phyloP scores from a whole-genome alignment of 2,888 invertebrate genomes.

The Dyspetes luteomarginatus region DNA sequence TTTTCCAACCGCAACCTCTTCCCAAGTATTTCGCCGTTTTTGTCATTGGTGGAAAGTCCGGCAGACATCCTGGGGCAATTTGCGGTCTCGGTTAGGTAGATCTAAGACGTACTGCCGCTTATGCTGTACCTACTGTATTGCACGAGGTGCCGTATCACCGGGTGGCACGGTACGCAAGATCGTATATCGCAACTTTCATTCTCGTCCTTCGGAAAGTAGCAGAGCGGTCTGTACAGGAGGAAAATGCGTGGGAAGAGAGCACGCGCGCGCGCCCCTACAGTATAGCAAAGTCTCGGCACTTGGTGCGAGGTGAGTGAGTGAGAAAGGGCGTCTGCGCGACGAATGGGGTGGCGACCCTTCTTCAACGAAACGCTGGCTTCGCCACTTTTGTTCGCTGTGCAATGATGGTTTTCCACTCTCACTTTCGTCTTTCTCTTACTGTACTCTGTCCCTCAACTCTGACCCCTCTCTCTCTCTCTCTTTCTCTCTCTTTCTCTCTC shows the following conservation, averaged over 20 bases:
- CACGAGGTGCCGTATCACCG: constrained; percentile 75
- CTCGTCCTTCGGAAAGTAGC: constrained; percentile 39
- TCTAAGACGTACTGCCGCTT: constrained; percentile 64
- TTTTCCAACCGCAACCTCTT: constrained; percentile 17
- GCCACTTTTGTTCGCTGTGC: constrained; percentile 40
- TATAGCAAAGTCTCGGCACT: constrained; percentile 62
- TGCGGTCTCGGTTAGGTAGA: constrained; percentile 62
- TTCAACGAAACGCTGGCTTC: constrained; percentile 36
- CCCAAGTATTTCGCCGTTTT: constrained; percentile 42
- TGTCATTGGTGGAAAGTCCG: constrained; percentile 69
- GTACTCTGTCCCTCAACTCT: constrained; percentile 35
- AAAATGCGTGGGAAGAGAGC: constrained; percentile 32
- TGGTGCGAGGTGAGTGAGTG: constrained; percentile 60
- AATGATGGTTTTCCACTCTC: constrained; percentile 31
- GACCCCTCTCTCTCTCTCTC: constrained; percentile 35
- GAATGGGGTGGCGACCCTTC: constrained; percentile 45
- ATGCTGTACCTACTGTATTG: constrained; percentile 52
- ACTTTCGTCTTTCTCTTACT: neutral
- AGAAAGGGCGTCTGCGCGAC: constrained; percentile 46
- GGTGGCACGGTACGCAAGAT: constrained; percentile 73
- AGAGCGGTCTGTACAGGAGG: constrained; percentile 57
- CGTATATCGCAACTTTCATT: constrained; percentile 35
- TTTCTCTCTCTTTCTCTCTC: constrained; percentile 14
- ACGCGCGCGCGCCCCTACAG: constrained; percentile 64
- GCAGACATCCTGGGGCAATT: constrained; percentile 75